These are phyloP conservation scores for Gortyna flavago DNA, from an alignment of 2,888 invertebrate genomes.

Conservation along the genomic window DNA sequence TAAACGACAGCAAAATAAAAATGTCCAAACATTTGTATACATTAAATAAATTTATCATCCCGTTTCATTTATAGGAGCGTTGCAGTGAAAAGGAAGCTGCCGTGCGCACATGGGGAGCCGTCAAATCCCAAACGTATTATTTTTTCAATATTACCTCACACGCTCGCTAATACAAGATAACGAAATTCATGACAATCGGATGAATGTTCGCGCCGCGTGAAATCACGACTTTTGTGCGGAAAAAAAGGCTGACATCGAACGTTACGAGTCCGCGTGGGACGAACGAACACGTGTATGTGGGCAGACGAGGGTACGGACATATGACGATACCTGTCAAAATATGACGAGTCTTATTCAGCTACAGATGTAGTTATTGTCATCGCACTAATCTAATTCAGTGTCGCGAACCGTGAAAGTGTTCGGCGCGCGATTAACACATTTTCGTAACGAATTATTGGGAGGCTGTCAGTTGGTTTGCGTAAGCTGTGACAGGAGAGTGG, in stretches of 20 bases:
- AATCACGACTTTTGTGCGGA: conserved; percentile 87
- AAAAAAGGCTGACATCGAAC: conserved; percentile 78
- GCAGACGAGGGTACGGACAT: conserved; percentile 84
- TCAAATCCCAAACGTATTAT: conserved; percentile 89
- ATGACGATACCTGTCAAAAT: conserved; percentile 89
- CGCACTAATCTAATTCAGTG: conserved; percentile 87
- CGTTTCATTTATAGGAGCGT: conserved; percentile 84
- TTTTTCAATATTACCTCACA: conserved; percentile 88
- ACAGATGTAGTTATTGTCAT: conserved; percentile 89
- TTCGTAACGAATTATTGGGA: conserved; percentile 89
- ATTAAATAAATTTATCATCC: conserved; percentile 90
- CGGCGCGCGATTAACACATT: conserved; percentile 87
- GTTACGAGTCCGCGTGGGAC: conserved; percentile 80
- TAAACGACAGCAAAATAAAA: conserved; percentile 90
- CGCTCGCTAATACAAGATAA: conserved; percentile 87
- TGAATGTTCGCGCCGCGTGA: conserved; percentile 90
- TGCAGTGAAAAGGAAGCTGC: conserved; percentile 88
- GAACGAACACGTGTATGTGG: conserved; percentile 88
- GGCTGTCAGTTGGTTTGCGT: conserved; percentile 89
- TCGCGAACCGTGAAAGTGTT: conserved; percentile 88
- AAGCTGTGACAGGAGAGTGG: conserved; percentile 90
- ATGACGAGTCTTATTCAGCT: conserved; percentile 87
- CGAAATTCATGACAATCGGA: conserved; percentile 88
- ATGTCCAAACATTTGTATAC: conserved; percentile 91
- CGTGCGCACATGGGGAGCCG: conserved; percentile 87